Base-by-base conservation (phyloP, 2,888 invertebrate species). In the Pemphredon lugubris region DNA sequence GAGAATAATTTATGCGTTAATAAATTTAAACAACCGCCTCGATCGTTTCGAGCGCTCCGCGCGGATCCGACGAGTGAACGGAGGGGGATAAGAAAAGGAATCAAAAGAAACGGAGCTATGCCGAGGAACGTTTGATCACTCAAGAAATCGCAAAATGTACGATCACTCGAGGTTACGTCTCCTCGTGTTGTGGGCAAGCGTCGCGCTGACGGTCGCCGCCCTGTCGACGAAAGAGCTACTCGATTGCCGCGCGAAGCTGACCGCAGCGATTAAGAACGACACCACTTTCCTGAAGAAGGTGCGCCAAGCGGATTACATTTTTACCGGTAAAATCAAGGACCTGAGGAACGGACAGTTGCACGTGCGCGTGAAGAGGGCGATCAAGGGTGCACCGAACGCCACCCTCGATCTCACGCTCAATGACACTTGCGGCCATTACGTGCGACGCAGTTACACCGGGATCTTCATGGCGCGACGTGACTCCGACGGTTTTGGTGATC, bases 261-360 rank as follows among this genome's bases (percentile, higher is more conserved):
- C 86, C 7, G 77, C 83, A 0, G 84, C 84, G 4, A 82, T 89
- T 2, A 86, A 79, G 14, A 88, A 89, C 72, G 89, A 88, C 34
- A 83, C 85, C n/a, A 73, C 78, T 13, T 88, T 90, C 69, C 66
- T 81, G 40, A 57, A 53, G 1, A 83, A 84, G 68, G 86, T 89
- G 14, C 82, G 82, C 13, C 78, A 82, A 23, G 79, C 89, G 18
- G 86, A 89, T 47, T 88, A 82, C 69, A 85, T 90, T 30, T 89
- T 90, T 65, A 90, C 90, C 7, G 90, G 89, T 1, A 90, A 90
- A 60, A 86, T 90, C 40, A 85, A 84, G 66, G 87, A 88, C 18
- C 55, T 88, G 21, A 60, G 74, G 2, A 75, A 77, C 32, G 78
- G 75, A 0, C 77, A 76, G 21, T 57, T 89, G 54, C 80, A 84